Percentiles rank a stretch among this genome's conserved stretches.
Evolutionary conservation across 2,113 vertebrate species (phyloP).

Genomic region (Xiphorhynchus elegans): DNA sequence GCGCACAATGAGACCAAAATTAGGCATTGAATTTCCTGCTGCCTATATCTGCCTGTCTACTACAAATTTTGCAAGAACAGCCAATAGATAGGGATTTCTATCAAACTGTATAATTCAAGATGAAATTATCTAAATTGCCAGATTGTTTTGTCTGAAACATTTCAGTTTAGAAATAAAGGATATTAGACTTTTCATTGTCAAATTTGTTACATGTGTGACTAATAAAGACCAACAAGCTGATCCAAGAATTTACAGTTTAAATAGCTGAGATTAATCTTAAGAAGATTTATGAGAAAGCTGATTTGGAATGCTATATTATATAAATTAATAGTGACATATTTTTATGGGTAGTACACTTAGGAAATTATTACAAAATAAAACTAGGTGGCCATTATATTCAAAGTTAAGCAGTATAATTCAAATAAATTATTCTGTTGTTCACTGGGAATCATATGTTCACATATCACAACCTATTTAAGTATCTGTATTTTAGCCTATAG

Average conservation of each 20-base stretch:
- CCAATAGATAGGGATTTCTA: background rate
- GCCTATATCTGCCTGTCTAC: background rate
- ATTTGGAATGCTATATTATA: constrained; percentile 48
- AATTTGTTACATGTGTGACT: background rate
- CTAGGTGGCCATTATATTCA: background rate
- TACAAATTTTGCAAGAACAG: background rate
- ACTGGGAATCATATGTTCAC: constrained; percentile 43
- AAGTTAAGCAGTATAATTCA: constrained; percentile 23
- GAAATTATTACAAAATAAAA: constrained; percentile 42
- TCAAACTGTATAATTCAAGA: background rate
- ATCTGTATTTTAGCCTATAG: constrained; percentile 16
- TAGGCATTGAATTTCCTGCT: background rate
- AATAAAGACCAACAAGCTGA: constrained; percentile 24
- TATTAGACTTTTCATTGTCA: background rate
- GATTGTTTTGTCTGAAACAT: background rate
- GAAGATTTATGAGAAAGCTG: constrained; percentile 56
- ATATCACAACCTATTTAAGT: background rate
- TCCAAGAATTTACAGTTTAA: constrained; percentile 38
- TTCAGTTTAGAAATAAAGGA: background rate
- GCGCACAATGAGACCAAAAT: background rate
- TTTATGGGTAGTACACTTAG: constrained; percentile 52
- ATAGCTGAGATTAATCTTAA: constrained; percentile 52
- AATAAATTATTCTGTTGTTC: constrained; percentile 44
- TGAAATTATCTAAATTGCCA: background rate
- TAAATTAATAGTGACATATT: constrained; percentile 53